Evolutionary conservation across 2,888 invertebrate species (phyloP).

Genomic region (Empis stercorea): DNA sequence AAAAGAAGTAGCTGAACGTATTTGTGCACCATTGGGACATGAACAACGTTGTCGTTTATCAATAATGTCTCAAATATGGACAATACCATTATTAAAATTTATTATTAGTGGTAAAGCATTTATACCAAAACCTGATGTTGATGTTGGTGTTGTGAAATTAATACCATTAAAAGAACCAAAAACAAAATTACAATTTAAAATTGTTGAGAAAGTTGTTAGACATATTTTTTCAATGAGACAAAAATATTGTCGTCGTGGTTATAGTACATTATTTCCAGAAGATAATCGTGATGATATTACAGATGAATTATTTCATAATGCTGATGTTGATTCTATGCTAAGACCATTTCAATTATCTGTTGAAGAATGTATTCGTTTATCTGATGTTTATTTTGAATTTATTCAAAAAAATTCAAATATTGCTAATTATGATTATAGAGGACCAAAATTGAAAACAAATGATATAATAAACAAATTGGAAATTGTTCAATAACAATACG

Average conservation of each 20-base stretch:
- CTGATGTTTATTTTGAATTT: slow-evolving; percentile 62
- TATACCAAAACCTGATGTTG: slow-evolving; percentile 89
- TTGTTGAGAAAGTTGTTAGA: slow-evolving; percentile 80
- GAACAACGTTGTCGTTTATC: slow-evolving; percentile 77
- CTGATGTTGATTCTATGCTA: slow-evolving; percentile 56
- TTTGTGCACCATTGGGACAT: slow-evolving; percentile 58
- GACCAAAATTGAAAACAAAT: slow-evolving; percentile 24
- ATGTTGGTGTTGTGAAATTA: slow-evolving; percentile 88
- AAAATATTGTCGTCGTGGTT: slow-evolving; percentile 62
- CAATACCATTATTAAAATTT: slow-evolving; percentile 68
- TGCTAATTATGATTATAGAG: slow-evolving; percentile 55
- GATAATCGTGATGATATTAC: slow-evolving; percentile 51
- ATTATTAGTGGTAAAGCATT: slow-evolving; percentile 83
- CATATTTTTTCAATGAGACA: slow-evolving; percentile 80
- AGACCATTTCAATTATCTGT: slow-evolving; percentile 64
- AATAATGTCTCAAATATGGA: slow-evolving; percentile 90
- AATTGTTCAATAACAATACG: too few species aligned
- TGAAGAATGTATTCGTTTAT: slow-evolving; percentile 63
- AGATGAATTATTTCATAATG: slow-evolving; percentile 50
- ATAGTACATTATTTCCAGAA: slow-evolving; percentile 63
- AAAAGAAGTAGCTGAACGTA: slow-evolving; percentile 89
- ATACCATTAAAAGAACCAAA: slow-evolving; percentile 64
- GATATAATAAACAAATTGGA: too few species aligned
- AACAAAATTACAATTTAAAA: slow-evolving; percentile 61
- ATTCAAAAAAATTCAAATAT: slow-evolving; percentile 54